A percentile compares a stretch with the other conserved stretches of the same genome.
These are phyloP conservation scores for Neogale vison DNA, from an alignment of 2,113 vertebrate genomes.

Conservation along the genomic window DNA sequence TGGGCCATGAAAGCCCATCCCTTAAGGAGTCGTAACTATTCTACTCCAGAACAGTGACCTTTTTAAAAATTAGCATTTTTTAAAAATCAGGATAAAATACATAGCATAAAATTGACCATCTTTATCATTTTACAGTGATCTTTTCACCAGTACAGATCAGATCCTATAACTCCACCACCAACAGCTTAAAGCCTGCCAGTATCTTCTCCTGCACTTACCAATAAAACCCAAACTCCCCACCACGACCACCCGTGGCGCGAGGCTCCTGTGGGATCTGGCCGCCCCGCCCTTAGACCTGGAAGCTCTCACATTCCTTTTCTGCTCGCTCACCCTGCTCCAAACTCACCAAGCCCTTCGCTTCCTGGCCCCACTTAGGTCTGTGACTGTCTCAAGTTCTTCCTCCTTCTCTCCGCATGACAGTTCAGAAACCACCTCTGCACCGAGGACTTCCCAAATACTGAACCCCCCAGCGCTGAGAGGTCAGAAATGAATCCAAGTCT, in stretches of 20 bases:
- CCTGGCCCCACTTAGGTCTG: not conserved
- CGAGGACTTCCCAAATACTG: not conserved
- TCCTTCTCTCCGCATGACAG: not conserved
- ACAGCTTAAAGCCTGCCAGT: not conserved
- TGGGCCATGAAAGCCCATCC: not conserved
- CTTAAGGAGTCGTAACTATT: not conserved
- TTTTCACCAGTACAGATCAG: not conserved
- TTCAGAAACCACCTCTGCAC: not conserved
- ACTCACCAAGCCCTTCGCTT: accelerated
- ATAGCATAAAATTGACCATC: not conserved
- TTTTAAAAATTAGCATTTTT: not conserved
- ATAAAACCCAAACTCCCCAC: not conserved
- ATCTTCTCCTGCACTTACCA: not conserved
- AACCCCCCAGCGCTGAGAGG: not conserved
- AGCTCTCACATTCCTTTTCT: accelerated
- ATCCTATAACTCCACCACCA: not conserved
- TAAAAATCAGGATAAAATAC: not conserved
- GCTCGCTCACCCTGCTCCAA: too few relatives aligned
- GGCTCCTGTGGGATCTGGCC: accelerated
- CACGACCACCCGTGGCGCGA: not conserved
- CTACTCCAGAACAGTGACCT: not conserved
- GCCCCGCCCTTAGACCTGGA: not conserved
- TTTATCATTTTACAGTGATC: not conserved
- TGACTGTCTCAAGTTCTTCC: not conserved
- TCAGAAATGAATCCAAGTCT: not conserved